Percentiles rank a stretch among this genome's conserved stretches.
Conservation (phyloP, 2,113 vertebrate genomes). For the human region GRCh38 chr12:74345001-74345500, state of each 20-base stretch:
- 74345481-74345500: too few relatives aligned
- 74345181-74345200: neutral
- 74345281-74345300: too few relatives aligned
- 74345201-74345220: neutral
- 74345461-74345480: too few relatives aligned
- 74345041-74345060: neutral
- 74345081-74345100: neutral
- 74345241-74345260: neutral
- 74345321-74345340: too few relatives aligned
- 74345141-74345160: neutral
- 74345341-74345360: too few relatives aligned
- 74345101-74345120: neutral
- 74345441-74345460: too few relatives aligned
- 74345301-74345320: too few relatives aligned
- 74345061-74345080: neutral
- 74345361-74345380: too few relatives aligned
- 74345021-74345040: neutral
- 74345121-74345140: neutral
- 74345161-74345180: neutral
- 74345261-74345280: too few relatives aligned
- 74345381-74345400: too few relatives aligned
- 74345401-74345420: too few relatives aligned
- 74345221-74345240: neutral
- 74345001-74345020: neutral
- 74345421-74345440: too few relatives aligned